Percentiles rank a stretch among this genome's conserved stretches.
Evolutionary conservation across 2,797 vertebrate genomes (phyloP).

Genomic region (Spatula versicolor): DNA sequence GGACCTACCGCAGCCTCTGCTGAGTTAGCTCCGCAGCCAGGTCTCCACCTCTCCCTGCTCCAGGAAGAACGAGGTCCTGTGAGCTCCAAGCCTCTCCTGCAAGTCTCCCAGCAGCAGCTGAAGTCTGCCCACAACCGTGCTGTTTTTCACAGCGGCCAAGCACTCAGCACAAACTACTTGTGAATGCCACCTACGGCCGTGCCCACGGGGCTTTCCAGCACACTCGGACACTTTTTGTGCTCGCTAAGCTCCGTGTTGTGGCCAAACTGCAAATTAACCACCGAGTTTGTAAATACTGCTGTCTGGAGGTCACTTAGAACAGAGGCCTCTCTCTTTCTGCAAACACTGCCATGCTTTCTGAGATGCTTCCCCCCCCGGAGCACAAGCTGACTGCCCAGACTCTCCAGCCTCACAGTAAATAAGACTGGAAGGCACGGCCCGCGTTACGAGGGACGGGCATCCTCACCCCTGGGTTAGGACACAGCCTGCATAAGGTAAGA

Average conservation of each 20-base stretch:
- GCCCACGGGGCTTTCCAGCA: neutral
- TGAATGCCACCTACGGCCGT: neutral
- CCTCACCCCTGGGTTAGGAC: neutral
- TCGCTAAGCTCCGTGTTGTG: neutral
- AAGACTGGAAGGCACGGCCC: neutral
- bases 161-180: neutral
- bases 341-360: neutral
- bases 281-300: neutral
- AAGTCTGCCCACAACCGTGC: neutral
- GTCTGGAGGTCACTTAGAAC: neutral
- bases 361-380: accelerated
- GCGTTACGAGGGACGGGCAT: accelerated
- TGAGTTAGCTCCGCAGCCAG: neutral
- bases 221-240: neutral
- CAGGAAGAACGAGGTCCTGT: neutral
- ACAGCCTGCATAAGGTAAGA: too few species aligned
- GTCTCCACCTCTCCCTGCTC: neutral
- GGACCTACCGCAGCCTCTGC: accelerated
- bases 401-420: neutral
- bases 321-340: neutral
- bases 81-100: neutral
- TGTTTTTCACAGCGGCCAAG: neutral
- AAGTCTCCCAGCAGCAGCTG: accelerated
- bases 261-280: neutral
- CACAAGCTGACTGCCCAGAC: neutral